phyloP scores from a whole-genome alignment of 2,888 invertebrate genomes.

The Dynastes tityus region DNA sequence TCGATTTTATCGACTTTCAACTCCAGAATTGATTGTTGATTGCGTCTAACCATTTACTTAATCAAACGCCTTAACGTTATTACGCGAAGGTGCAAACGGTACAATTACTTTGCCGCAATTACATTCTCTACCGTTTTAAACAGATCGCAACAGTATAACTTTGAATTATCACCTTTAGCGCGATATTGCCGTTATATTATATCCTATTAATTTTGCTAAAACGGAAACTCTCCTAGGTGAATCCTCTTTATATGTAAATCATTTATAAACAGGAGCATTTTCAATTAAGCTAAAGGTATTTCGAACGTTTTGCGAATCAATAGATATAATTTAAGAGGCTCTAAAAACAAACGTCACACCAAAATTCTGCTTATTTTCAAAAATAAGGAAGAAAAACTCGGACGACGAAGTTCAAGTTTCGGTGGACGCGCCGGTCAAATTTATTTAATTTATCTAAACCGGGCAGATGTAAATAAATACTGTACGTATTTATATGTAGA shows the following conservation, averaged over 20 bases:
- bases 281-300: constrained; percentile 10
- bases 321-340: not conserved
- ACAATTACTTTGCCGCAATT: constrained; percentile 11
- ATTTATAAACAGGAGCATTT: constrained; percentile 21
- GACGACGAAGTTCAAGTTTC: too few relatives aligned
- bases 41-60: constrained; percentile 41
- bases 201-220: constrained; percentile 34
- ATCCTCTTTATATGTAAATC: constrained; percentile 39
- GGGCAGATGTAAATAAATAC: not conserved
- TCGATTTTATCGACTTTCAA: not conserved
- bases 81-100: constrained; percentile 4
- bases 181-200: constrained; percentile 16
- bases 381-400: too few relatives aligned
- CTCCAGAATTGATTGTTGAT: constrained; percentile 25
- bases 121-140: not conserved
- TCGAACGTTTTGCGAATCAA: constrained; percentile 1
- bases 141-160: not conserved
- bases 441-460: not conserved
- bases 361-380: too few relatives aligned
- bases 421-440: not conserved
- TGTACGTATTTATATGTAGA: not conserved
- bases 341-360: too few relatives aligned
- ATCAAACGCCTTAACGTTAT: constrained; percentile 40
- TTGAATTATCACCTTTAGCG: constrained; percentile 12
- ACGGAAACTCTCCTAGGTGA: constrained; percentile 14